Evolutionary conservation across 2,888 invertebrate species (phyloP).

Genomic region (Chrysotoxum bicinctum): DNA sequence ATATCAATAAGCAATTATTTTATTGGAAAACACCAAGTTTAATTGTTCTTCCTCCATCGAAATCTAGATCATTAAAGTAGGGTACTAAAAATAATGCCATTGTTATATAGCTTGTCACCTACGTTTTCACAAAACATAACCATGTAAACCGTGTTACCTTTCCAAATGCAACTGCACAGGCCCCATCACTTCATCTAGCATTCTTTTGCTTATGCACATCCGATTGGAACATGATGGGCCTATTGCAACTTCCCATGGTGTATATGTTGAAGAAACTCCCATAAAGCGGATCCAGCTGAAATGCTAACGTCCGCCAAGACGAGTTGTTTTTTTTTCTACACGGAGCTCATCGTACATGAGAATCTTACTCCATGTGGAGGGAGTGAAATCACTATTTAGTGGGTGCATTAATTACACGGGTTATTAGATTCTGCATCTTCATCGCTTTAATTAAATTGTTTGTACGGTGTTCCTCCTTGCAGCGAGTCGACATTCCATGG

Average conservation of each 20-base stretch:
- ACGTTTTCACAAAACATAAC: constrained; percentile 20
- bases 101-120: constrained; percentile 39
- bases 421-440: constrained; percentile 69
- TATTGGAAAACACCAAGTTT: too few relatives aligned
- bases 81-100: constrained; percentile 35
- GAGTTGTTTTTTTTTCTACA: constrained; percentile 20
- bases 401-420: constrained; percentile 71
- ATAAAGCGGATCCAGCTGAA: constrained; percentile 11
- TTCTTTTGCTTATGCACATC: constrained; percentile 16
- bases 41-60: not conserved
- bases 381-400: constrained; percentile 64
- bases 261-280: constrained; percentile 19
- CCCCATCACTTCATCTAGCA: constrained; percentile 7
- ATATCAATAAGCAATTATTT: too few relatives aligned
- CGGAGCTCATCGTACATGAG: constrained; percentile 23
- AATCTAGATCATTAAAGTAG: constrained; percentile 51
- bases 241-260: constrained; percentile 43
- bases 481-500: constrained; percentile 42
- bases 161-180: constrained; percentile 43
- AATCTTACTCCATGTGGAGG: constrained; percentile 31
- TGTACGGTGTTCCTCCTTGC: constrained; percentile 22
- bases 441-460: constrained; percentile 67
- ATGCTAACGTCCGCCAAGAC: constrained; percentile 50
- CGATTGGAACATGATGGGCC: constrained; percentile 46
- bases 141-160: constrained; percentile 55